phyloP scores from a whole-genome alignment of 92 coral and sea anemone species.

The Bergia puertoricense region DNA sequence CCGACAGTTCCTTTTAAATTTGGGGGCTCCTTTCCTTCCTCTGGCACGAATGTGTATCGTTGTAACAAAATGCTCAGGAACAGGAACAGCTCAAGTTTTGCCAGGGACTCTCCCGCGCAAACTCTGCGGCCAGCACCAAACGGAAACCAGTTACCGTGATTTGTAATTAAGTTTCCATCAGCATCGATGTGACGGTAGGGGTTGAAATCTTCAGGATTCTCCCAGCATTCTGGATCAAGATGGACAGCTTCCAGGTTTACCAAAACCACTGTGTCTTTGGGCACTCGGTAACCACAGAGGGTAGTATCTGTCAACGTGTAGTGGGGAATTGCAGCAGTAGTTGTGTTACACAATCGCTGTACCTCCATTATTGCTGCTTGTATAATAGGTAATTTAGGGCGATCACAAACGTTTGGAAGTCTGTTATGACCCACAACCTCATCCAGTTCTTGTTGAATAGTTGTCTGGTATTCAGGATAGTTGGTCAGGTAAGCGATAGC shows the following conservation, averaged over 20 bases:
- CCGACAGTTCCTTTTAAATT: neutral
- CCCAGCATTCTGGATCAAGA: neutral
- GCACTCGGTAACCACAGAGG: no score
- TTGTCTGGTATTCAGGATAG: neutral
- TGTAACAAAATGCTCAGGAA: neutral
- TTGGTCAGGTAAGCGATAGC: neutral
- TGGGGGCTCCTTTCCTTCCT: neutral
- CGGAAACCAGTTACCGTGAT: neutral
- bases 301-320: neutral
- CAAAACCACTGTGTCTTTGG: neutral
- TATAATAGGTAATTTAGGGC: neutral
- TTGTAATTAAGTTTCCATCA: neutral
- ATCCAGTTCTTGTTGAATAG: slow-evolving; percentile 1
- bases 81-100: neutral
- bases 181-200: neutral
- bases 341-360: neutral
- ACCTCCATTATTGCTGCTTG: neutral
- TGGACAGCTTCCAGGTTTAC: neutral
- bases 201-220: neutral
- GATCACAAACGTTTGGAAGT: neutral
- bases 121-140: slow-evolving; percentile 1
- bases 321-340: neutral
- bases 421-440: neutral
- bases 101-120: neutral
- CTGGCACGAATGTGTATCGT: neutral